These are phyloP conservation scores for Peromyscus leucopus DNA, from an alignment of 2,113 vertebrate genomes.

Conservation along the genomic window DNA sequence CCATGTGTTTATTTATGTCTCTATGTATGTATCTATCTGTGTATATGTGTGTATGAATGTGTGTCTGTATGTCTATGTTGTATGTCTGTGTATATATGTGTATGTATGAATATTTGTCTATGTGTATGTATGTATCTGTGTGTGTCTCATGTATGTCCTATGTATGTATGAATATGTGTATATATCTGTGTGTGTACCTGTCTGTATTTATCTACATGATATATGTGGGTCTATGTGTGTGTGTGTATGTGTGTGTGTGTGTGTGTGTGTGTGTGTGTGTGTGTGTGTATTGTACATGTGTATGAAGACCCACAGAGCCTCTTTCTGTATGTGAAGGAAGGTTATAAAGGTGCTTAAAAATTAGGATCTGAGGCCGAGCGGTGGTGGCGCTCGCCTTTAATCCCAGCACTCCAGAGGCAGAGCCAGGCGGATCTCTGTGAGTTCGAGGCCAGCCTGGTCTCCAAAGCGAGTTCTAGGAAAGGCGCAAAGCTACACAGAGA, in stretches of 20 bases:
- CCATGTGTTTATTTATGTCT: fast-evolving
- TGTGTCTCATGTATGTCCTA: not conserved
- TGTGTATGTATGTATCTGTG: not conserved
- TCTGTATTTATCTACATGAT: not conserved
- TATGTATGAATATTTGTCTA: not conserved
- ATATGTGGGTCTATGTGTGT: not conserved
- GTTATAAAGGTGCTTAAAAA: no score
- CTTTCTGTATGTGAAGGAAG: not conserved
- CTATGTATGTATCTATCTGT: not conserved
- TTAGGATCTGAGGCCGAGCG: no score
- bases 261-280: not conserved
- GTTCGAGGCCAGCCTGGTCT: no score
- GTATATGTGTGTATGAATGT: not conserved
- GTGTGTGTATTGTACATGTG: not conserved
- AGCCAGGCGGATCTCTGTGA: no score
- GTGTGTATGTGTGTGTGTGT: not conserved
- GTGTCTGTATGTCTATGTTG: not conserved
- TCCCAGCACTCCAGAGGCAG: no score
- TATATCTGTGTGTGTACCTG: not conserved
- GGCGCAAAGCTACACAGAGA: no score
- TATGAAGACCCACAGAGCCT: not conserved
- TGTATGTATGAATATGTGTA: not conserved
- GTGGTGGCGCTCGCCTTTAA: no score
- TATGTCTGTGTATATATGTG: not conserved
- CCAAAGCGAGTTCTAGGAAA: no score